Conservation (phyloP, 2,113 vertebrate species). For the Hemiprocne comata region DNA sequence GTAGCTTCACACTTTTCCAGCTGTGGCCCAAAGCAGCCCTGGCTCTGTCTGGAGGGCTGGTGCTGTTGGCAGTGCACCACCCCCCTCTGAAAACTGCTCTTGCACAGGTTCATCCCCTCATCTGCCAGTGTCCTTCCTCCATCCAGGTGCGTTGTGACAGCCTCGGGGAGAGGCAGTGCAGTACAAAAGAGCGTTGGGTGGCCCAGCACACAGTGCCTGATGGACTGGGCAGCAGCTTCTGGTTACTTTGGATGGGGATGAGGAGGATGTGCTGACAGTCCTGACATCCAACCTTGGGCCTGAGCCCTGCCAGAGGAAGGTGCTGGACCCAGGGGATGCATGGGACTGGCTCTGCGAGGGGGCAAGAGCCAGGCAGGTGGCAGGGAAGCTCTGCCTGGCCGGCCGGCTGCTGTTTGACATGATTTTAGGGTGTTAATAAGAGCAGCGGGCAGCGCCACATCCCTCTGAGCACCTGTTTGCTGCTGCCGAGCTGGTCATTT, state of each 20-base stretch:
- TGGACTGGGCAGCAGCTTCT: neutral
- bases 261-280: fast-evolving
- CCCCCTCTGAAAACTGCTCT: neutral
- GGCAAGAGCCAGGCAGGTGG: neutral
- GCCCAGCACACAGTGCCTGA: neutral
- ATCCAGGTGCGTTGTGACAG: neutral
- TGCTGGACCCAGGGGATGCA: neutral
- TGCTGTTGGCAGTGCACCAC: neutral
- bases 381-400: neutral
- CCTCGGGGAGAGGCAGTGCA: neutral
- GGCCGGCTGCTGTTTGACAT: fast-evolving
- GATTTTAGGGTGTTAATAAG: neutral
- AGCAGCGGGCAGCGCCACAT: fast-evolving
- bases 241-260: neutral
- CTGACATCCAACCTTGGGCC: neutral
- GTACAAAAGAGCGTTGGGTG: neutral
- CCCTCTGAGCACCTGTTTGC: fast-evolving
- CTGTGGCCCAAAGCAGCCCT: neutral
- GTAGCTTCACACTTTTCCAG: neutral
- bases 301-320: neutral
- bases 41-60: neutral
- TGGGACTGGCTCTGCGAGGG: neutral
- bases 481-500: neutral
- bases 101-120: neutral
- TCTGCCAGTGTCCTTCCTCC: neutral